Percentiles rank a stretch among this genome's conserved stretches.
phyloP scores from a whole-genome alignment of 2,888 invertebrate genomes.

The Synanthedon formicaeformis region DNA sequence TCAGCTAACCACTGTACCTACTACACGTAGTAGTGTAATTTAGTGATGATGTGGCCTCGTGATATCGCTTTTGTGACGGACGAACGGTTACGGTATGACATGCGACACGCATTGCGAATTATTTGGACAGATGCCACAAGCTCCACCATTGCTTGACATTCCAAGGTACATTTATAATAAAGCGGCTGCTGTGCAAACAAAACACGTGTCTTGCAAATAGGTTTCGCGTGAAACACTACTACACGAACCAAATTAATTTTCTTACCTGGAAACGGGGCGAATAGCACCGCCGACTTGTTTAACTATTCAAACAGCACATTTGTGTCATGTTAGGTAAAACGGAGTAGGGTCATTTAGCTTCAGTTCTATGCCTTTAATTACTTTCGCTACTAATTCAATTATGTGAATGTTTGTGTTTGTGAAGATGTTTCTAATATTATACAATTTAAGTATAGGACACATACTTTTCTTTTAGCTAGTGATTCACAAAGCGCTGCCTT shows the following conservation, averaged over 20 bases:
- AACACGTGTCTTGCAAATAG: slow-evolving; percentile 44
- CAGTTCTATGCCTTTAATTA: background rate
- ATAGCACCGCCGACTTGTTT: background rate
- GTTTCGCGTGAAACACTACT: slow-evolving; percentile 36
- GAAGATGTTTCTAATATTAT: too few species aligned
- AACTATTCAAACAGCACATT: background rate
- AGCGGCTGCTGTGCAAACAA: slow-evolving; percentile 37
- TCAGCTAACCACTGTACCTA: too few species aligned
- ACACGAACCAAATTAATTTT: slow-evolving; percentile 30
- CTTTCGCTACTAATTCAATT: background rate
- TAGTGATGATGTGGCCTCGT: background rate
- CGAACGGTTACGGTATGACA: slow-evolving; percentile 7
- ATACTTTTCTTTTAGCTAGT: too few species aligned
- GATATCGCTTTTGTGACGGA: background rate
- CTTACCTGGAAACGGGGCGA: slow-evolving; percentile 12
- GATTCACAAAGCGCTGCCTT: too few species aligned
- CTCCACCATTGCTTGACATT: slow-evolving; percentile 16
- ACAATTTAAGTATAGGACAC: too few species aligned
- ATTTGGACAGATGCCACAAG: slow-evolving; percentile 33
- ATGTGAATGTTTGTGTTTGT: background rate
- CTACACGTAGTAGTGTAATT: too few species aligned
- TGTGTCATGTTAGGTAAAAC: background rate
- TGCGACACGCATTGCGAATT: slow-evolving; percentile 10
- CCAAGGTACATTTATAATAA: slow-evolving; percentile 30
- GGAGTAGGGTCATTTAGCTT: too few species aligned